Evolutionary conservation across 2,888 invertebrate species (phyloP), one percentile per base, ranked within the genome.

Genomic region (Aricia artaxerxes): DNA sequence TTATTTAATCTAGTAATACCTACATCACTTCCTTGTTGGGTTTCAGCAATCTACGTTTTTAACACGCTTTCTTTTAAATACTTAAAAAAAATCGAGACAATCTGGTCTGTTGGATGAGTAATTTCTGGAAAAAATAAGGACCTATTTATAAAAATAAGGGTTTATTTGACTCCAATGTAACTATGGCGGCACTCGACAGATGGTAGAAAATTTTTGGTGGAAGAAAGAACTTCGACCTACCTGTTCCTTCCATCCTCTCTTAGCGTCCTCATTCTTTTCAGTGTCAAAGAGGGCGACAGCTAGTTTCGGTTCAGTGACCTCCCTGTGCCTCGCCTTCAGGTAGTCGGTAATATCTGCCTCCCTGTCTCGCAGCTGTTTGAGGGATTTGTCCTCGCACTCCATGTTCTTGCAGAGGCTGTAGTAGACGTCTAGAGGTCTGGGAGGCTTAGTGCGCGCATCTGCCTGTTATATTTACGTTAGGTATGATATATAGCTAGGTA

Each of bases 351-450:
- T 84, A 81, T 95, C 95, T 0, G 90, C 88, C 84, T 94, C 93
- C 0, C 89, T 82, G 81, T 94, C 93, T 5, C 94, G 84, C 44
- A 96, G 95, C 80, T 95, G 92, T 73, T 95, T 95, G 79, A 95
- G 89, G 0, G 95, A 93, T 1, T 88, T 87, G 80, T 96, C 95
- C 86, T 97, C 97, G 78, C 93, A 94, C 1, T 92, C 91, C 80
- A 97, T 90, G 85, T 96, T 96, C 1, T 95, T 90, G 82, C 96
- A 94, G 1, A 97, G 90, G 1, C 96, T 88, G 81, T 95, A 92
- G 87, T 96, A 97, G 1, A 97, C 86, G 84, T 96, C 94, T 2
- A 97, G 88, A n/a, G 95, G 93, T 16, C 96, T 95, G 0, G 96
- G 95, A 0, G 92, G 93, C 49, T 92, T 93, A 0, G 95, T 95